Conservation (phyloP, 35 echinoderm and acorn worm genomes). For the Anneissia japonica region DNA sequence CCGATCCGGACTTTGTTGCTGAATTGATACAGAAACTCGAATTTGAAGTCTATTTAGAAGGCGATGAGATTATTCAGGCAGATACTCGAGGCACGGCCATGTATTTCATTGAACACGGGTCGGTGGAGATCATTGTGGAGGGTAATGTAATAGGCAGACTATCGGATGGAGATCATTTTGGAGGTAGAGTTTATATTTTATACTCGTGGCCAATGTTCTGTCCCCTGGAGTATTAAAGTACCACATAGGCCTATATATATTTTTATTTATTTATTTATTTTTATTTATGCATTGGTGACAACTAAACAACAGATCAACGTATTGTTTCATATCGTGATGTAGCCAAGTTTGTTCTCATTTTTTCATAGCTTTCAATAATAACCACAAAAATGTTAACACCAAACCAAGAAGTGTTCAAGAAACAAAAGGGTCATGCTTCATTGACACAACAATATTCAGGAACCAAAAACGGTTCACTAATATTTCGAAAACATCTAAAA, state of each 20-base stretch:
- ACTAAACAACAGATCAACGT: too few relatives aligned
- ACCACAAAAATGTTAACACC: too few relatives aligned
- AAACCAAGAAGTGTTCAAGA: too few relatives aligned
- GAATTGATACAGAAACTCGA: constrained; percentile 85
- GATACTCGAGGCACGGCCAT: constrained; percentile 60
- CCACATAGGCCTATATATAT: neutral
- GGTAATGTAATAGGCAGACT: constrained; percentile 42
- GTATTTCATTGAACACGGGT: constrained; percentile 97
- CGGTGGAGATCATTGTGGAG: constrained; percentile 61
- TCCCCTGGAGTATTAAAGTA: neutral
- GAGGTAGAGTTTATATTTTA: constrained; percentile 35
- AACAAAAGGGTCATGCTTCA: too few relatives aligned
- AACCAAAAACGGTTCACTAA: neutral
- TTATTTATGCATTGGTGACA: too few relatives aligned
- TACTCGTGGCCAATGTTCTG: neutral
- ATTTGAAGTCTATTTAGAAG: constrained; percentile 82
- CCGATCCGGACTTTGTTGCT: constrained; percentile 60
- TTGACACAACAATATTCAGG: neutral
- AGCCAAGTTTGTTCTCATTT: too few relatives aligned
- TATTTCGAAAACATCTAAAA: neutral
- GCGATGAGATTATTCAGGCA: constrained; percentile 79
- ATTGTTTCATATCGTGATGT: too few relatives aligned
- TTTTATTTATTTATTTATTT: neutral
- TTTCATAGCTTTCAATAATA: too few relatives aligned
- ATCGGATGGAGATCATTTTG: constrained; percentile 87